Conservation (phyloP, 2,113 vertebrate genomes). For the Dolichallabes microphthalmus region DNA sequence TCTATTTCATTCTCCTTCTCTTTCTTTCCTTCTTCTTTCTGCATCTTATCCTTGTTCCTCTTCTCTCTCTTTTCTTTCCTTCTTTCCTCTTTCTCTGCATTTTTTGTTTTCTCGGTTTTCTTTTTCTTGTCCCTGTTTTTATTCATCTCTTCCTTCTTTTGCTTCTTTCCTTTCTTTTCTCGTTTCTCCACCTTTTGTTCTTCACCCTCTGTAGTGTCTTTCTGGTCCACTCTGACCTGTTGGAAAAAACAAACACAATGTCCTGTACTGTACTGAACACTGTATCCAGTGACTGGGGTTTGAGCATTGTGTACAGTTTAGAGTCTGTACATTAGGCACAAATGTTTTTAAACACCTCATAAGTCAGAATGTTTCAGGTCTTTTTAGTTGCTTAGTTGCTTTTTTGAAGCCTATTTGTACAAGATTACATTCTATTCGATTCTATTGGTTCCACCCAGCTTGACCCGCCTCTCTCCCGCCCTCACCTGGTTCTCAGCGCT, state of each 20-base stretch:
- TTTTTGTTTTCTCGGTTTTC: conserved; percentile 44
- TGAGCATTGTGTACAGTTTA: too few relatives aligned
- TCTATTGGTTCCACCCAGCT: not conserved
- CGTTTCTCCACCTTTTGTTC: conserved; percentile 65
- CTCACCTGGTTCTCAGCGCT: conserved; percentile 90
- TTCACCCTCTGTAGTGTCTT: conserved; percentile 53
- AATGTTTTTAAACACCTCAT: too few relatives aligned
- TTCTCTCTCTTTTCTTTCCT: conserved; percentile 64
- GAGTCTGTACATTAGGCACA: too few relatives aligned
- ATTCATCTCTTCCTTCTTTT: conserved; percentile 63
- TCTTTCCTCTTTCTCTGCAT: conserved; percentile 58
- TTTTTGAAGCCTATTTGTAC: too few relatives aligned
- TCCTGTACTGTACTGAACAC: not conserved
- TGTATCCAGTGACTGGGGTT: too few relatives aligned
- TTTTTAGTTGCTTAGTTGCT: too few relatives aligned
- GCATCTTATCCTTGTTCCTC: conserved; percentile 56
- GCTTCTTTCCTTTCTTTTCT: conserved; percentile 50
- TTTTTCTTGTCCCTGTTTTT: conserved; percentile 51
- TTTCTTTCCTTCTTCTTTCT: conserved; percentile 59
- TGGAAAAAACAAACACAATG: conserved; percentile 32
- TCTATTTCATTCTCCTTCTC: conserved; percentile 54
- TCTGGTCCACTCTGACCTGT: conserved; percentile 80
- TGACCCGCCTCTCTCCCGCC: not conserved
- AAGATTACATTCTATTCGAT: too few relatives aligned
- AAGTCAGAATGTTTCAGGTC: too few relatives aligned